Base-by-base conservation (phyloP, 2,113 vertebrate species). In the Gymnobelideus leadbeateri region DNA sequence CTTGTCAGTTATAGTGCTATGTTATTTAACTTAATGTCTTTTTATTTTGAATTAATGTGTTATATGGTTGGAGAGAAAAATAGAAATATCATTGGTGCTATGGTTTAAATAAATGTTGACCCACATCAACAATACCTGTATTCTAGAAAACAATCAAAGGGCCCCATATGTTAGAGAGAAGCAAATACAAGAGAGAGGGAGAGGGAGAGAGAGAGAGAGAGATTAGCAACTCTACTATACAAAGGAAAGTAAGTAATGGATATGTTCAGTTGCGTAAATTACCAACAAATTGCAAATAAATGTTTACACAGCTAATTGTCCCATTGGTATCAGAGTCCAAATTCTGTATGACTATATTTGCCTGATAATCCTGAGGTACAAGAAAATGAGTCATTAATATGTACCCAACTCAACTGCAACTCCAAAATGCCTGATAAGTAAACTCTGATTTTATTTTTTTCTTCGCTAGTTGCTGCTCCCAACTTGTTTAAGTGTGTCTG, bases 381-480 rank as follows among this genome's bases (percentile, higher is more conserved):
- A 50, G 0, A 96, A 47, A 31, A 90, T 94, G n/a, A 12, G 55
- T 95, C 93, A 93, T 43, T 94, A 51, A 94, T 93, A 91, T 52
- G 31, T 91, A 90, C 89, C 28, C 50, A 94, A 97, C n/a, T 16
- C 95, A 95, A 94, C 5, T 95, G 0, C 43, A 0, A 91, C 96
- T 92, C 91, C 52, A 0, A 91, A 96, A 89, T 94, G 96, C 25
- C 43, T 19, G 24, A 52, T 26, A 97, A 94, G 23, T 52, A 94
- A 96, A 97, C 28, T 53, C 3, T 61, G 2, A 96, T 93, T 93
- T 50, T 89, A 26, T 97, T 96, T 96, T 96, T 49, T 96, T 49
- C 37, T 92, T 77, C 97, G 96, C 53, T 23, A 91, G 93, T 97
- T 94, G 57, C 91, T 97, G 43, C 89, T 95, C 96, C 94, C 57